Evolutionary conservation across 2,113 vertebrate genomes (phyloP), one percentile per base, ranked within the genome.

Genomic region (Chrysemys picta): DNA sequence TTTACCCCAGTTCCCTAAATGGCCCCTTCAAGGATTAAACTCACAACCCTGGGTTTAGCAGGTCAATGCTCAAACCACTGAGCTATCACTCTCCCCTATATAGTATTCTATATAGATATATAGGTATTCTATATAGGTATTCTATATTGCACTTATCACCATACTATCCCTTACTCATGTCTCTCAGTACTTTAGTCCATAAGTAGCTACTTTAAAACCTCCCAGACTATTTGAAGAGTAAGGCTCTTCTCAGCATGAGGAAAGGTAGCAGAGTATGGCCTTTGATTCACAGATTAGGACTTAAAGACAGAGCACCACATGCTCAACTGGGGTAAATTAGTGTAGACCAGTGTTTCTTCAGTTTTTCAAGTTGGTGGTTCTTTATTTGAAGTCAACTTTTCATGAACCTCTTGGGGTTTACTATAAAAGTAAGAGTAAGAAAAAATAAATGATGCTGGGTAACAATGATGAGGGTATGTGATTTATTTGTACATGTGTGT

Each of bases 311-410:
- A 72, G 1, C 19, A 16, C 12, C 0, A 0, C 76, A 17, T 42
- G 2, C 81, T 25, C 31, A 14, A 7, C 24, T 27, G 24, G 83
- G 65, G 3, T 19, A 72, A 38, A 0, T 10, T 2, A 0, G 0
- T 0, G 8, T 22, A 85, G 8, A 2, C 16, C 49, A 29, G 9
- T 4, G 35, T 80, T 84, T 90, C 45, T 80, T 42, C 56, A 85
- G 91, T 8, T 81, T 8, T 45, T 76, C 42, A 42, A n/a, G 17
- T 2, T 38, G 4, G 6, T 91, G 79, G 35, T 1, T 14, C 2
- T 0, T 6, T 29, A 10, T 52, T 90, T 93, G 14, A 27, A 80
- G 8, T 5, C 54, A 76, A 35, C 8, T 5, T 76, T 69, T 95
- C 24, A 76, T 62, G 75, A 5, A 7, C 10, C 11, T 8, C 3